phyloP scores from a whole-genome alignment of 2,888 invertebrate genomes.

The Scotopteryx bipunctaria region DNA sequence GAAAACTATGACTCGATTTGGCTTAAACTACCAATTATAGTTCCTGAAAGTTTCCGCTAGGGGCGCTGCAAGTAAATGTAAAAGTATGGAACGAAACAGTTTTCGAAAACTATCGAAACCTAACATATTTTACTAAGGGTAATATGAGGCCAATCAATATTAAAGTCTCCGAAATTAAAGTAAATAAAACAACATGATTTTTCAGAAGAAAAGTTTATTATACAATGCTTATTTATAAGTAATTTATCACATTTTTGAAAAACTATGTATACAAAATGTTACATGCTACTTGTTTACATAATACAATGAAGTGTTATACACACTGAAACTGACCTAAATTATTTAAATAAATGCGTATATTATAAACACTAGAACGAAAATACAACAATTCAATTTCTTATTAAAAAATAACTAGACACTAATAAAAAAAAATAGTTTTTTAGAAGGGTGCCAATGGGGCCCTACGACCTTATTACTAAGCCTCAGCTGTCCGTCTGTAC shows the following conservation, averaged over 20 bases:
- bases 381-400: conserved; percentile 13
- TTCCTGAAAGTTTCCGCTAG: too few species aligned
- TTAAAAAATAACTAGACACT: conserved; percentile 6
- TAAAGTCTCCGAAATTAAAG: too few species aligned
- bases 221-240: conserved; percentile 51
- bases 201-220: conserved; percentile 26
- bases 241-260: conserved; percentile 41
- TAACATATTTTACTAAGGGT: too few species aligned
- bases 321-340: conserved; percentile 53
- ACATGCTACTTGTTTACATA: conserved; percentile 41
- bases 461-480: too few species aligned
- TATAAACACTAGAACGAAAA: conserved; percentile 27
- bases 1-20: too few species aligned
- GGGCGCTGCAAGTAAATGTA: too few species aligned
- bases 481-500: too few species aligned
- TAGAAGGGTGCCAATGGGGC: too few species aligned
- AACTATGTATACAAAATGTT: conserved; percentile 52
- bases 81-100: too few species aligned
- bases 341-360: conserved; percentile 61
- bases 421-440: too few species aligned
- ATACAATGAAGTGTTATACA: conserved; percentile 35
- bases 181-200: conserved; percentile 9
- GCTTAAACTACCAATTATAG: too few species aligned
- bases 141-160: background rate
- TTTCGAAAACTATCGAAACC: too few species aligned